Evolutionary conservation across 1,140 invertebrate species (phyloP), one percentile per base, ranked within the genome.

Genomic region (Bilobella aurantiaca): DNA sequence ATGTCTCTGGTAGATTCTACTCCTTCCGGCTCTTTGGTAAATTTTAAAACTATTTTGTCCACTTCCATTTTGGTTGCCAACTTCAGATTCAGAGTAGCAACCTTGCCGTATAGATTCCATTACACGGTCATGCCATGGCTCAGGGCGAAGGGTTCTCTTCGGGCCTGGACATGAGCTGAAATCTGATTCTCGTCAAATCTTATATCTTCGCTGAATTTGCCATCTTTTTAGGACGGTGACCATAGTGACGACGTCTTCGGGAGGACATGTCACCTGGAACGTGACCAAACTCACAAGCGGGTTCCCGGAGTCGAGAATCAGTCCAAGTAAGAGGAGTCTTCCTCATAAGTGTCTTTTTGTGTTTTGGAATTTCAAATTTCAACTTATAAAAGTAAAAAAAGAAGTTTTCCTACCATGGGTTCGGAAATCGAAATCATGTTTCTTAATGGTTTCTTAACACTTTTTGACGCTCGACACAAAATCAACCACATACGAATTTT

Each of bases 101-200:
- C n/a, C n/a, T n/a, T n/a, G n/a, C n/a, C n/a, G 32, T 46, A 46
- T 53, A 29, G 47, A 42, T 42, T 42, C 46, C 31, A 34, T 61
- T 61, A 23, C 46, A 34, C 37, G n/a, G 37, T 42, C n/a, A n/a
- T 42, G n/a, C 8, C 8, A 42, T 42, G 37, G n/a, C 8, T 42
- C 8, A 42, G 37, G 37, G 37, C 37, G n/a, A n/a, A 42, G 37
- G 37, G n/a, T 42, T n/a, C 37, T 42, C n/a, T 42, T 42, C 8
- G 37, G 8, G n/a, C n/a, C 37, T n/a, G n/a, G n/a, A 42, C 37
- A 8, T 42, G 37, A 42, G 37, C n/a, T 8, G 37, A 42, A 42
- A 42, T 42, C 37, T 42, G 37, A 42, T 42, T 12, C 8, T 42
- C 37, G 8, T 42, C 37, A 42, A 42, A 8, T 42, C n/a, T 42